A percentile compares a stretch with the other conserved stretches of the same genome.
Evolutionary conservation across 2,113 vertebrate genomes (phyloP).

Genomic region (Polyodon spathula): DNA sequence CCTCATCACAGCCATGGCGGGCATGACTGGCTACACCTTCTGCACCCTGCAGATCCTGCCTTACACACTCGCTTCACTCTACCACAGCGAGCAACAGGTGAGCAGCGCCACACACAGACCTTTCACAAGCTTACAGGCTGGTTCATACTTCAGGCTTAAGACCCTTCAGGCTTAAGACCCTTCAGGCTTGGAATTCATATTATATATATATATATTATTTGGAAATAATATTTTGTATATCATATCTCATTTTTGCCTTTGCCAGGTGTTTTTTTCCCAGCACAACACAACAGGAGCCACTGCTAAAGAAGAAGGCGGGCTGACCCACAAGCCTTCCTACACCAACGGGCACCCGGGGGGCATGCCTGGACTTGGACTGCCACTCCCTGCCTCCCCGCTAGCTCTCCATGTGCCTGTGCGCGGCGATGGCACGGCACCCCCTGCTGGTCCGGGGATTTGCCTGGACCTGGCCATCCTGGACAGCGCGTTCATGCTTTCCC

Average conservation of each 20-base stretch:
- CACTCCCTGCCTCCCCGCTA: conserved; percentile 21
- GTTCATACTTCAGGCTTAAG: accelerated
- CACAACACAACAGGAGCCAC: conserved; percentile 38
- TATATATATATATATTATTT: too few relatives aligned
- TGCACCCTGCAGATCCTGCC: conserved; percentile 75
- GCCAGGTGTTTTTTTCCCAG: conserved; percentile 63
- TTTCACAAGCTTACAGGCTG: neutral
- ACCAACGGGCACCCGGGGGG: conserved; percentile 33
- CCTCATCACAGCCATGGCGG: conserved; percentile 60
- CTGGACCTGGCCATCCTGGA: conserved; percentile 77
- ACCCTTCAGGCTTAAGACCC: too few relatives aligned
- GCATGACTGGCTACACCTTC: conserved; percentile 71
- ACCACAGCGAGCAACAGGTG: conserved; percentile 74
- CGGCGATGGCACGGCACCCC: neutral
- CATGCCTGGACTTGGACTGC: conserved; percentile 8
- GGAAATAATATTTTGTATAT: too few relatives aligned
- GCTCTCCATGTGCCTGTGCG: conserved; percentile 18
- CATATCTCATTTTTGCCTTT: neutral
- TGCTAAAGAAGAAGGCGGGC: conserved; percentile 29
- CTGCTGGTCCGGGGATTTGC: conserved; percentile 60
- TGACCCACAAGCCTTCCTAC: conserved; percentile 36
- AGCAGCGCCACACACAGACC: neutral
- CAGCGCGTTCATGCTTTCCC: conserved; percentile 76
- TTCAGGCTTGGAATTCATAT: too few relatives aligned
- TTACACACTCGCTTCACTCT: conserved; percentile 70